phyloP scores from a whole-genome alignment of 1,140 invertebrate species.

The Bombus soroeensis region DNA sequence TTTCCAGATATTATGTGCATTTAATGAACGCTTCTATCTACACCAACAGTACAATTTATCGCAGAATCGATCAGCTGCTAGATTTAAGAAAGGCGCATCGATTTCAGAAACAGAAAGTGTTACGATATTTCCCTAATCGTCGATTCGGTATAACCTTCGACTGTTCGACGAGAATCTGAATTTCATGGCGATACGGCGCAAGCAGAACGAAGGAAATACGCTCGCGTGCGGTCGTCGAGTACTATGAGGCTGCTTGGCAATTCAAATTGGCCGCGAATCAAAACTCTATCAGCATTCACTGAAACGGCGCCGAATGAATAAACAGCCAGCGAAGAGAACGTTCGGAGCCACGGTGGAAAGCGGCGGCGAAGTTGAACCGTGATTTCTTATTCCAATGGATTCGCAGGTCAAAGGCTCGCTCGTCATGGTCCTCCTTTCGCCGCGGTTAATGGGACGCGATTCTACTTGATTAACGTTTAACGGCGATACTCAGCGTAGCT shows the following conservation, averaged over 20 bases:
- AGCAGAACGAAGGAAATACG: background rate
- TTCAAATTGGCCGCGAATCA: constrained; percentile 35
- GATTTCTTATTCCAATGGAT: constrained; percentile 28
- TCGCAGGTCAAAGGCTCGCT: constrained; percentile 21
- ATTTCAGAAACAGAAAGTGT: constrained; percentile 6
- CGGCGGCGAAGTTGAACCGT: background rate
- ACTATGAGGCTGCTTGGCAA: constrained; percentile 25
- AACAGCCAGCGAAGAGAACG: background rate
- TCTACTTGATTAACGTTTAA: constrained; percentile 34
- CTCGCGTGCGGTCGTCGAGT: background rate
- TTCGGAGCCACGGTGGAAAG: too few relatives aligned
- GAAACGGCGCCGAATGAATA: constrained; percentile 36
- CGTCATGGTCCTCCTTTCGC: background rate
- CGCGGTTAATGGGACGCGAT: constrained; percentile 21
- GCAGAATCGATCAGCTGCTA: background rate
- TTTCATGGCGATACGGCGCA: background rate
- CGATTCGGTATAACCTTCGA: constrained; percentile 5
- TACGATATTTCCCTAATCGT: constrained; percentile 34
- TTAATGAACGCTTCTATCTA: too few relatives aligned
- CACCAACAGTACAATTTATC: too few relatives aligned
- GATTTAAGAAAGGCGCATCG: background rate
- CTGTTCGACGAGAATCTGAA: constrained; percentile 10
- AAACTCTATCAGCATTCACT: constrained; percentile 32
- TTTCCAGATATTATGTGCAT: too few relatives aligned
- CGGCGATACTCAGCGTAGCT: background rate